phyloP scores from a whole-genome alignment of 2,113 vertebrate genomes.

The Lepus europaeus region DNA sequence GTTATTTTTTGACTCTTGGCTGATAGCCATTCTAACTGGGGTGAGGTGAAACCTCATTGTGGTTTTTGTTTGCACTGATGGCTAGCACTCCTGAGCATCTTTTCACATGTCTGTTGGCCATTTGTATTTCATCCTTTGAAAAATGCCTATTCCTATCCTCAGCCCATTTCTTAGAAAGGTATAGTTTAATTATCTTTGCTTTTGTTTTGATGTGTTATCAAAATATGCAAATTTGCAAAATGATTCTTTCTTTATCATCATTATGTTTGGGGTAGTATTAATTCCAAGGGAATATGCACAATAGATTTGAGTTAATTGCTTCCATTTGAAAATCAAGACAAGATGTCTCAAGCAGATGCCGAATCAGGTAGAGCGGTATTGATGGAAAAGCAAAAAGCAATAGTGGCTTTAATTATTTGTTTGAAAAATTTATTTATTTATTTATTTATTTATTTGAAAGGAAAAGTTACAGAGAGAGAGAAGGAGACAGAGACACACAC shows the following conservation, averaged over 20 bases:
- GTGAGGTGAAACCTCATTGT: too few species aligned
- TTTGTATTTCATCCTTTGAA: too few species aligned
- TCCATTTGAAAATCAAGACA: slow-evolving; percentile 42
- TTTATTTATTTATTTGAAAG: too few species aligned
- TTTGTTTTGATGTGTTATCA: neutral
- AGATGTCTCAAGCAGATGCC: neutral
- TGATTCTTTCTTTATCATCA: neutral
- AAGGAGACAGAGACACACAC: too few species aligned
- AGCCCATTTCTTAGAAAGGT: neutral
- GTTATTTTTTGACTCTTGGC: too few species aligned
- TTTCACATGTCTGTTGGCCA: too few species aligned
- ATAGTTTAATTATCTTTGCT: neutral
- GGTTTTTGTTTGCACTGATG: too few species aligned
- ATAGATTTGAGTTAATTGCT: slow-evolving; percentile 53
- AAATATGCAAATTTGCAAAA: slow-evolving; percentile 1
- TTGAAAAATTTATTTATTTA: neutral
- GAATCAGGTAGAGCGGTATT: neutral
- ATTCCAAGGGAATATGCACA: neutral
- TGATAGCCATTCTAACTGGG: too few species aligned
- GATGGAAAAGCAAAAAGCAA: neutral
- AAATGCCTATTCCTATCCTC: too few species aligned
- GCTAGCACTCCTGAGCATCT: too few species aligned
- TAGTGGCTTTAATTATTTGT: neutral
- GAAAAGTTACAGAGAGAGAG: too few species aligned
- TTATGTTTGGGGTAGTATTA: neutral